Evolutionary conservation across 2,888 invertebrate genomes (phyloP).

Genomic region (Cloeon dipterum): DNA sequence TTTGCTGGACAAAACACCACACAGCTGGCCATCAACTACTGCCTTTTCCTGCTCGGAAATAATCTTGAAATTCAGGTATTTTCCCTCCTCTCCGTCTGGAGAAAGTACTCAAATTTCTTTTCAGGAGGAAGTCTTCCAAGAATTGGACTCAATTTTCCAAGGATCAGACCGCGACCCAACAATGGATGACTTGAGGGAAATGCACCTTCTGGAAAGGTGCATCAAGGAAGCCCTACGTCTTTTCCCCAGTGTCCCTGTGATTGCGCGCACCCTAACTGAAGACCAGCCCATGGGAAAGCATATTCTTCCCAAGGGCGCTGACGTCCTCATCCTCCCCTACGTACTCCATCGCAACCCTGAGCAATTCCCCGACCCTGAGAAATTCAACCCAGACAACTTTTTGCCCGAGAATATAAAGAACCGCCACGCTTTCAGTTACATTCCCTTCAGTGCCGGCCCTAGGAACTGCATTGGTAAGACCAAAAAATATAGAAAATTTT

Average conservation of each 20-base stretch:
- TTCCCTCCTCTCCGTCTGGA: too few relatives aligned
- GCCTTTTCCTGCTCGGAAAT: constrained; percentile 21
- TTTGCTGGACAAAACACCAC: constrained; percentile 27
- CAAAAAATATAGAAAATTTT: not conserved
- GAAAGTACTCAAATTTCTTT: too few relatives aligned
- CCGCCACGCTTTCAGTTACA: constrained; percentile 21
- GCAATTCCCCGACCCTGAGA: constrained; percentile 20
- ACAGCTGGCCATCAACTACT: constrained; percentile 24
- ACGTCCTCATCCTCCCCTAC: constrained; percentile 27
- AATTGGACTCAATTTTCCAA: constrained; percentile 9
- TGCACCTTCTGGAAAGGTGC: constrained; percentile 14
- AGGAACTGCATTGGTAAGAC: constrained; percentile 18
- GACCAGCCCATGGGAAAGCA: constrained; percentile 13
- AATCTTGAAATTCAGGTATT: constrained; percentile 20
- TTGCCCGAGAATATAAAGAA: constrained; percentile 15
- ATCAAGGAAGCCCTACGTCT: constrained; percentile 14
- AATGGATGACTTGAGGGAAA: constrained; percentile 9
- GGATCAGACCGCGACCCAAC: constrained; percentile 8
- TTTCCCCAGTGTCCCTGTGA: constrained; percentile 14
- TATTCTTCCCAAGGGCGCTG: constrained; percentile 27
- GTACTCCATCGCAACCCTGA: constrained; percentile 16
- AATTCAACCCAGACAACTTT: constrained; percentile 22
- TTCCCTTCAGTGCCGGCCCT: constrained; percentile 23
- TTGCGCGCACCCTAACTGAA: constrained; percentile 12
- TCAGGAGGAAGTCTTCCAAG: constrained; percentile 10